A percentile compares a stretch with the other conserved stretches of the same genome.
phyloP scores from a whole-genome alignment of 37 sponge, comb jelly and placozoan genomes.

The Spongilla lacustris region DNA sequence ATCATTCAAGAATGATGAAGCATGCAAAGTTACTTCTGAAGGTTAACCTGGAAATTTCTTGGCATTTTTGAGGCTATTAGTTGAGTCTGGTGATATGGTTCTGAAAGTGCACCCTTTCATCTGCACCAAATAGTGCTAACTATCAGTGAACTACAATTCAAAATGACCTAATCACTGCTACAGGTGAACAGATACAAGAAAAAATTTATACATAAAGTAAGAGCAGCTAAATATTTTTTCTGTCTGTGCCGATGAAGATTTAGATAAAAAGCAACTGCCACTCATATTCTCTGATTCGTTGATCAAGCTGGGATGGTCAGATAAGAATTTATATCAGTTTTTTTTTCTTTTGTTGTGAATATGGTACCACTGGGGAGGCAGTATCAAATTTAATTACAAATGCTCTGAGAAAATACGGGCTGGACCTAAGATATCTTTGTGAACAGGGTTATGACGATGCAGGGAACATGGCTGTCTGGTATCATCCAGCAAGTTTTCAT shows the following conservation, averaged over 20 bases:
- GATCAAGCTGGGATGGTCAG: background rate
- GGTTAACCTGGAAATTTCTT: conserved; percentile 31
- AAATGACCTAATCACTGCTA: conserved; percentile 18
- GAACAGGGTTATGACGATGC: conserved; percentile 18
- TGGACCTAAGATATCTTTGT: background rate
- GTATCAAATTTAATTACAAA: background rate
- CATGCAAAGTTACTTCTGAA: background rate
- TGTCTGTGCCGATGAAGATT: no score
- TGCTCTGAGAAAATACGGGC: conserved; percentile 12
- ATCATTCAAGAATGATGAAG: background rate
- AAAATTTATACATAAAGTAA: conserved; percentile 5
- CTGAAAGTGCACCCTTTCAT: conserved; percentile 19
- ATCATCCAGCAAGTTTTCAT: conserved; percentile 8
- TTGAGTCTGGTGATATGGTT: conserved; percentile 30
- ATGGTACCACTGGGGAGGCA: conserved; percentile 15
- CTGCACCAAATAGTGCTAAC: conserved; percentile 15
- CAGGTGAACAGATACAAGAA: conserved; percentile 5
- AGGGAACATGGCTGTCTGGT: conserved; percentile 20
- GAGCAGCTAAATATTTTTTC: no score
- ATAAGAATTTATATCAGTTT: conserved; percentile 8
- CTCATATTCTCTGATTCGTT: no score
- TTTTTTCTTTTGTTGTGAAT: background rate
- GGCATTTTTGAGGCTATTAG: conserved; percentile 12
- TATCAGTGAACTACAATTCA: conserved; percentile 22
- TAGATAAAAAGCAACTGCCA: no score